A percentile compares a stretch with the other conserved stretches of the same genome.
Evolutionary conservation across 2,113 vertebrate genomes (phyloP).

Genomic region (Gasterosteus aculeatus): DNA sequence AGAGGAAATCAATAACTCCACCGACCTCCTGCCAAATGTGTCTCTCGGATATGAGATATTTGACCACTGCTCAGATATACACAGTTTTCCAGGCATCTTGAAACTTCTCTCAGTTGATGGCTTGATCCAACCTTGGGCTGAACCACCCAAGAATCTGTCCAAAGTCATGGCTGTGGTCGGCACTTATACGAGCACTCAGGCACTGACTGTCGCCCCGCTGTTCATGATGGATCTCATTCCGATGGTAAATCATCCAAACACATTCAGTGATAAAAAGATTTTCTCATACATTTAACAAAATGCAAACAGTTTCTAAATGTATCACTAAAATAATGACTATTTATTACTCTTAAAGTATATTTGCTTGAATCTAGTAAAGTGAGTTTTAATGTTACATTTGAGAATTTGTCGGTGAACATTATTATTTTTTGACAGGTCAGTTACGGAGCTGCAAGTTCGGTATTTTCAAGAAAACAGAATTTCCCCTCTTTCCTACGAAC

Average conservation of each 20-base stretch:
- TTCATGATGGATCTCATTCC: conserved; percentile 83
- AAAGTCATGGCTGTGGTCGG: conserved; percentile 33
- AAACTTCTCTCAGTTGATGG: conserved; percentile 60
- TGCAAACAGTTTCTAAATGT: not conserved
- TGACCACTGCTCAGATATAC: conserved; percentile 78
- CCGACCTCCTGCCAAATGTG: conserved; percentile 82
- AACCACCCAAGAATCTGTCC: conserved; percentile 18
- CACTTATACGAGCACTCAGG: conserved; percentile 65
- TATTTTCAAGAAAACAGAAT: conserved; percentile 72
- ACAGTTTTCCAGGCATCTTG: conserved; percentile 73
- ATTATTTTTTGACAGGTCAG: conserved; percentile 79
- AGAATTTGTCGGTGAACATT: not conserved
- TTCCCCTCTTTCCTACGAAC: conserved; percentile 87
- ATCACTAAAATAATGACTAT: not conserved
- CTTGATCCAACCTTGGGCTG: conserved; percentile 43
- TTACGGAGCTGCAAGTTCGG: conserved; percentile 78
- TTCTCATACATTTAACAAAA: not conserved
- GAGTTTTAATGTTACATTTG: not conserved
- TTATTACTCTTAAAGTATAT: not conserved
- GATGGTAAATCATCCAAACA: conserved; percentile 73
- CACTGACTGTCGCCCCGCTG: conserved; percentile 71
- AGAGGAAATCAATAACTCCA: conserved; percentile 89
- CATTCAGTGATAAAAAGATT: not conserved
- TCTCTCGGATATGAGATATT: conserved; percentile 86
- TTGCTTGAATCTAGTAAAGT: not conserved